A percentile compares a stretch with the other conserved stretches of the same genome.
Conservation (phyloP, 2,113 vertebrate species). For the Regulus satrapa region DNA sequence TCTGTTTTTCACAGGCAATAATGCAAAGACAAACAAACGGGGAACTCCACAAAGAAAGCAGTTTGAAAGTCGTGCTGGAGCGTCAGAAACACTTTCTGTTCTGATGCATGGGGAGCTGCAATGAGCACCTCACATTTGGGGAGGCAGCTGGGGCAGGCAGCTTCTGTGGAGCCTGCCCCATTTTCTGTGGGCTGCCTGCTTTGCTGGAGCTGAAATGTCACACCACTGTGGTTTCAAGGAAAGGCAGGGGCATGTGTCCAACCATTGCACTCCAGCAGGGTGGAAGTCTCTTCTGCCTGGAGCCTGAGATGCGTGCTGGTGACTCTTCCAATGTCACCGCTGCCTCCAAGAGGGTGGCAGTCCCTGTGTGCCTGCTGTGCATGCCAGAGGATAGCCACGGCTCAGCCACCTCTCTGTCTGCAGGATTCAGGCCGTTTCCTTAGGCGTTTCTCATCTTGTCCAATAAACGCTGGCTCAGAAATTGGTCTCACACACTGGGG, state of each 20-base stretch:
- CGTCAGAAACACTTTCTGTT: not conserved
- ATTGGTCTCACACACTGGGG: accelerated
- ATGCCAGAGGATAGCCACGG: accelerated
- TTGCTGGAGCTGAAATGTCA: not conserved
- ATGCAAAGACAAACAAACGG: not conserved
- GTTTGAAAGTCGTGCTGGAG: not conserved
- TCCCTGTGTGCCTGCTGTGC: not conserved
- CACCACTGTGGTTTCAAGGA: not conserved
- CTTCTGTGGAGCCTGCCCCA: no score
- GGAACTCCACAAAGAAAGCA: not conserved
- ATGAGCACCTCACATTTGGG: not conserved
- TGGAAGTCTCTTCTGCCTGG: not conserved
- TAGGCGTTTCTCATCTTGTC: not conserved
- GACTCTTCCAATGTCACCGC: not conserved
- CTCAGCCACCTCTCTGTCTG: not conserved
- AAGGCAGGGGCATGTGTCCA: not conserved
- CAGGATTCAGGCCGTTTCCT: not conserved
- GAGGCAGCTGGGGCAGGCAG: not conserved
- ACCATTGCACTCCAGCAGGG: not conserved
- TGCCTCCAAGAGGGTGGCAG: not conserved
- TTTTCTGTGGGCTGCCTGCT: not conserved
- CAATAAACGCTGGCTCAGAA: accelerated
- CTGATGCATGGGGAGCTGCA: not conserved
- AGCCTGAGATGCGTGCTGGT: not conserved
- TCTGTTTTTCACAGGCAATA: not conserved